Conservation (phyloP, 30 jellyfish, hydroid and myxozoan genomes). For the Mastigias papua region DNA sequence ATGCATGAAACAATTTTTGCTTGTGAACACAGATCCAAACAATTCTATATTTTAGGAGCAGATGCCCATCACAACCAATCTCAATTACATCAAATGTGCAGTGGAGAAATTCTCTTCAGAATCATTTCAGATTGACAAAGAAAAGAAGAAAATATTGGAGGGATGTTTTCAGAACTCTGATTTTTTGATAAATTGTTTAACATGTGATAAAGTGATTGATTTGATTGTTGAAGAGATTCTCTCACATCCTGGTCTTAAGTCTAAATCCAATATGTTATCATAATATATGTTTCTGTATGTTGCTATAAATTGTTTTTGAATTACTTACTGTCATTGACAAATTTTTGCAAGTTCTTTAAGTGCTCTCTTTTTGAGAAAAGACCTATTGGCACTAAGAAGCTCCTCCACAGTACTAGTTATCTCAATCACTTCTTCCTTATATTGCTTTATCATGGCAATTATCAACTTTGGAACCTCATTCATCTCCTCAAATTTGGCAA, state of each 20-base stretch:
- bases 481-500: not conserved
- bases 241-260: not conserved
- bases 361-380: constrained; percentile 39
- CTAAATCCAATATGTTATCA: no score
- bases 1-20: no score
- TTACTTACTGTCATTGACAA: not conserved
- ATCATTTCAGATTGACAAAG: not conserved
- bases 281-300: not conserved
- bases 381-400: constrained; percentile 3
- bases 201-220: constrained; percentile 15
- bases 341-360: constrained; percentile 15
- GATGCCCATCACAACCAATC: constrained; percentile 3
- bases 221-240: not conserved
- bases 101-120: not conserved
- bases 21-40: no score
- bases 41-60: not conserved
- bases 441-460: constrained; percentile 8
- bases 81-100: constrained; percentile 5
- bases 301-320: no score
- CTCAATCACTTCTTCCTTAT: not conserved
- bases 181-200: constrained; percentile 7
- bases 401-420: not conserved
- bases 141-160: not conserved
- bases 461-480: constrained; percentile 29
- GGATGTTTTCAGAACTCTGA: not conserved